Conservation (phyloP, 1,140 invertebrate genomes). For the Aphelenchoides fujianensis region DNA sequence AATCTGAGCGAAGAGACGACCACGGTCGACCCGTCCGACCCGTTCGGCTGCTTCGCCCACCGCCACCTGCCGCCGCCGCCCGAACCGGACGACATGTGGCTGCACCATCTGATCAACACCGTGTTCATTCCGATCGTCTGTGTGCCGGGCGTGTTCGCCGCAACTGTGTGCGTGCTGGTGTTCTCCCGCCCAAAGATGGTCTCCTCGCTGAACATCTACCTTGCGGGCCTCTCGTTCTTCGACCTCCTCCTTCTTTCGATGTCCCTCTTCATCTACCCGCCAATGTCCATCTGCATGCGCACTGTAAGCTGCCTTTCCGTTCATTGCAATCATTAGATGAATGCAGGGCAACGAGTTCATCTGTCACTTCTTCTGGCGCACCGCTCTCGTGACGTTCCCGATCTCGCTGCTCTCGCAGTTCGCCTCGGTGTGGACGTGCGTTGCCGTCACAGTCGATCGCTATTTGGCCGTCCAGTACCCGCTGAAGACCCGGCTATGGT, state of each 20-base stretch:
- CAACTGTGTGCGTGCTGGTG: constrained; percentile 50
- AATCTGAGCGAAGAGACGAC: too few relatives aligned
- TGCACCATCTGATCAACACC: constrained; percentile 23
- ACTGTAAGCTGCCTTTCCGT: constrained; percentile 34
- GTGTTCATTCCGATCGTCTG: constrained; percentile 41
- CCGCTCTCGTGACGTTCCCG: constrained; percentile 58
- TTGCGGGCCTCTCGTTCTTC: constrained; percentile 59
- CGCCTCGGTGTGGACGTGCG: constrained; percentile 59
- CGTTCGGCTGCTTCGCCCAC: background rate
- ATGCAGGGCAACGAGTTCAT: constrained; percentile 29
- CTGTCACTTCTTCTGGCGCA: constrained; percentile 60
- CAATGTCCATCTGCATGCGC: constrained; percentile 54
- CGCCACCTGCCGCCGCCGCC: background rate
- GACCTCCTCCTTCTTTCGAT: constrained; percentile 53
- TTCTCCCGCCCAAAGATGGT: constrained; percentile 57
- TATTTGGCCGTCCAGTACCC: constrained; percentile 59
- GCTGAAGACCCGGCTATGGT: constrained; percentile 49
- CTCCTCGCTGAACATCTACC: constrained; percentile 59
- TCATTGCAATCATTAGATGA: background rate
- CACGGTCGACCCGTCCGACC: background rate
- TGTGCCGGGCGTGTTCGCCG: constrained; percentile 33
- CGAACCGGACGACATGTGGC: constrained; percentile 3
- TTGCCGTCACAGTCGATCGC: constrained; percentile 58
- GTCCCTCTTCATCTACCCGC: constrained; percentile 58
- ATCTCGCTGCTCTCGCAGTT: constrained; percentile 58